Evolutionary conservation across 2,797 vertebrate genomes (phyloP), one percentile per base, ranked within the genome.

Genomic region (Sebastiscus albofasciatus): DNA sequence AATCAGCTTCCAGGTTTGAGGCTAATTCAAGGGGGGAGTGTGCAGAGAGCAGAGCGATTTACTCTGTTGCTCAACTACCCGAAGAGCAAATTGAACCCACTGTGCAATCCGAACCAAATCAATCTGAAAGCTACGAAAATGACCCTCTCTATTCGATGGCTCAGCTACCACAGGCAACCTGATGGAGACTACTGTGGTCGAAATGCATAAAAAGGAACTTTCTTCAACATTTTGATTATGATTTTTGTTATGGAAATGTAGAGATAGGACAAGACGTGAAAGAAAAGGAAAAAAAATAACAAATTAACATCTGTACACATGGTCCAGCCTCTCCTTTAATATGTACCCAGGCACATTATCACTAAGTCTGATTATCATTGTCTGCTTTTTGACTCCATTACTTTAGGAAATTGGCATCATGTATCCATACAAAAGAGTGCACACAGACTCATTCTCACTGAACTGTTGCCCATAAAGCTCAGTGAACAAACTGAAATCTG

Each of bases 11-110:
- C 49, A 27, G 2, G 3, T 67, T 4, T 39, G 1, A 29, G 14
- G 16, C 34, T 24, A 16, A 2, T 56, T 62, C 31, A 39, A 73
- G 1, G 22, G 6, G n/a, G 2, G 2, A 20, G 6, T 66, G 16
- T 52, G 5, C 8, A 49, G 34, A 39, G 2, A 80, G 22, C 66
- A 66, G 4, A 52, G 29, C 4, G 1, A 4, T 86, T 27, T 72
- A 81, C 26, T 76, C 80, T 67, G 26, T 81, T 68, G 31, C 6
- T 77, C 14, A 84, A 24, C 26, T 16, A 5, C 39, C 78, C 26
- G 6, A 65, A 67, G 2, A 54, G n/a, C 46, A 33, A 16, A 59
- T 1, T 14, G 26, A 66, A 60, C 31, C 18, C 59, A 29, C 26
- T 18, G 13, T 4, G 4, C 22, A 68, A 56, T 59, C 26, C 34